Evolutionary conservation across 2,888 invertebrate species (phyloP).

Genomic region (Microchrysa polita): DNA sequence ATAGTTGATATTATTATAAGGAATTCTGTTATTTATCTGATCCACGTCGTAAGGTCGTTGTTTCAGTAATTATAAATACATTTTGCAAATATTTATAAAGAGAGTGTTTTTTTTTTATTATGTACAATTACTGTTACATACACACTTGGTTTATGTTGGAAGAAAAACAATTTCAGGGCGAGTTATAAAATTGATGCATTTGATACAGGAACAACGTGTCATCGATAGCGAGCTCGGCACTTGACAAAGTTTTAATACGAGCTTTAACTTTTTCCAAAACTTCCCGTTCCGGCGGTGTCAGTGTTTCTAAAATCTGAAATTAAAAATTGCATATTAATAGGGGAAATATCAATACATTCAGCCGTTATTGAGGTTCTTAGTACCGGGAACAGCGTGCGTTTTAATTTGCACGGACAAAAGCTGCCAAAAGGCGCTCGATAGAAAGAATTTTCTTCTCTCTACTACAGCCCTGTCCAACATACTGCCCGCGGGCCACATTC

Average conservation of each 20-base stretch:
- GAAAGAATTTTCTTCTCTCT: too few relatives aligned
- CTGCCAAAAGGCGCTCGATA: too few relatives aligned
- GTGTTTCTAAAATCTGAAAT: conserved; percentile 81
- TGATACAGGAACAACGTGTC: conserved; percentile 84
- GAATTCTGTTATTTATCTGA: conserved; percentile 27
- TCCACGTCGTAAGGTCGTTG: not conserved
- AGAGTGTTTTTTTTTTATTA: not conserved
- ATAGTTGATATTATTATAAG: not conserved
- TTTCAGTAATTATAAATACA: conserved; percentile 5
- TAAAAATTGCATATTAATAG: too few relatives aligned
- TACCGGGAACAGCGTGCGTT: too few relatives aligned
- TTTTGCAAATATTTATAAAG: not conserved
- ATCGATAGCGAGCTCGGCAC: conserved; percentile 82
- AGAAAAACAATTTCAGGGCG: not conserved
- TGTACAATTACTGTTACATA: not conserved
- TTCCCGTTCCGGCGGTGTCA: conserved; percentile 85
- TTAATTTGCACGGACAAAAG: too few relatives aligned
- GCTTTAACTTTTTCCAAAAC: conserved; percentile 78
- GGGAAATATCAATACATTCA: too few relatives aligned
- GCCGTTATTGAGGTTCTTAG: too few relatives aligned
- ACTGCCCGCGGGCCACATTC: too few relatives aligned
- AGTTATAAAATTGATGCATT: conserved; percentile 73
- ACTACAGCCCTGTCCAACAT: too few relatives aligned
- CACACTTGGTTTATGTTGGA: not conserved
- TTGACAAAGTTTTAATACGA: conserved; percentile 79